Percentiles rank a stretch among this genome's conserved stretches.
These are phyloP conservation scores for Syrista parreyssii DNA, from an alignment of 2,888 invertebrate species.

Conservation along the genomic window DNA sequence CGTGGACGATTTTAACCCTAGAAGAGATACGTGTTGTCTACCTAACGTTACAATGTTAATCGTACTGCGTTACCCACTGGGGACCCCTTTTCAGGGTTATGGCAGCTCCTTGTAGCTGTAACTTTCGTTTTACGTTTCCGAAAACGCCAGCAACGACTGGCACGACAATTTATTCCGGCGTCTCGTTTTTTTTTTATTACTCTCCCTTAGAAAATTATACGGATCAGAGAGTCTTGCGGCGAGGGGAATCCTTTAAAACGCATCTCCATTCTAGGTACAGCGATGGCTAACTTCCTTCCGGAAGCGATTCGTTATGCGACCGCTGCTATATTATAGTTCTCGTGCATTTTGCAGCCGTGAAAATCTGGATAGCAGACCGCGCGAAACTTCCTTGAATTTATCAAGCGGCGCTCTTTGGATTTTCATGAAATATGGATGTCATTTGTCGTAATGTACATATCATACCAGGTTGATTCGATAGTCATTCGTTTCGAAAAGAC, in stretches of 20 bases:
- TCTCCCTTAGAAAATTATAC: background rate
- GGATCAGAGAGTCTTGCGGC: background rate
- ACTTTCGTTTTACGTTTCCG: background rate
- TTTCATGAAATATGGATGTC: background rate
- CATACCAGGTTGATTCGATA: background rate
- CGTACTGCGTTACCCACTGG: no score
- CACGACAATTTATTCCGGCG: background rate
- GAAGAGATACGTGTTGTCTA: no score
- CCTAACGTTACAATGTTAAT: background rate
- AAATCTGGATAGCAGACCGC: background rate
- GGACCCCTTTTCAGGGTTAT: no score
- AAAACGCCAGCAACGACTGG: background rate
- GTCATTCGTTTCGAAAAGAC: background rate
- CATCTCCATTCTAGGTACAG: background rate
- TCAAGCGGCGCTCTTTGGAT: background rate
- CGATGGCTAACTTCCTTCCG: background rate
- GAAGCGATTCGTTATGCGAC: background rate
- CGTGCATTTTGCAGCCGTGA: background rate
- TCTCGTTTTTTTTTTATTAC: background rate
- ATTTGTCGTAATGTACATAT: background rate
- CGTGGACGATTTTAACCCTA: background rate
- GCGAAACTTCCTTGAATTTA: background rate
- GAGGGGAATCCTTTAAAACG: background rate
- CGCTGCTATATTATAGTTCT: background rate
- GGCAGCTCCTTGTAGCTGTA: no score